Conservation (phyloP, 1,140 invertebrate genomes). For the Chironomus tepperi region DNA sequence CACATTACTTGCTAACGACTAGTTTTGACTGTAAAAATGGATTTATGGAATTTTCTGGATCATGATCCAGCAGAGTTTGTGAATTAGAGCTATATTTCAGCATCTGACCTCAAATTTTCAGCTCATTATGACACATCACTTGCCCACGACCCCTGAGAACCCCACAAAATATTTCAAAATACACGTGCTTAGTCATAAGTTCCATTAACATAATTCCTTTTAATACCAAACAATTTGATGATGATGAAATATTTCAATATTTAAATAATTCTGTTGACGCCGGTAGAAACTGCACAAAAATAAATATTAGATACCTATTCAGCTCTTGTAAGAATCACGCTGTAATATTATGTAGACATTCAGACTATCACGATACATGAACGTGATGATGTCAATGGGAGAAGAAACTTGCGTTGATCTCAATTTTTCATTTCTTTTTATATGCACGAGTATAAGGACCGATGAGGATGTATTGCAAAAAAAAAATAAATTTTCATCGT, state of each 20-base stretch:
- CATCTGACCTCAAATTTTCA: too few relatives aligned
- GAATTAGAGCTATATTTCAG: too few relatives aligned
- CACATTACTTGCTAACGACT: too few relatives aligned
- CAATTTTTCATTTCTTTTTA: too few relatives aligned
- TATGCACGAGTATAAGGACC: too few relatives aligned
- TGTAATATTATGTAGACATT: not conserved
- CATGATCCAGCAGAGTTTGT: too few relatives aligned
- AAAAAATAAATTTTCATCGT: not conserved
- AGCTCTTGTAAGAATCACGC: not conserved
- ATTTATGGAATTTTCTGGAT: too few relatives aligned
- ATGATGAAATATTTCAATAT: too few relatives aligned
- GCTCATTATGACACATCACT: too few relatives aligned
- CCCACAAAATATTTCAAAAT: not conserved
- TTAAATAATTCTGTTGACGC: not conserved
- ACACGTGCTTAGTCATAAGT: not conserved
- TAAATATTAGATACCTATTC: not conserved
- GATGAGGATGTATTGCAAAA: too few relatives aligned
- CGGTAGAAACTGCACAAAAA: not conserved
- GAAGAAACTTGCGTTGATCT: not conserved
- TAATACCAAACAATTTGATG: not conserved
- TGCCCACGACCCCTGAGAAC: too few relatives aligned
- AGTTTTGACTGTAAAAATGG: too few relatives aligned
- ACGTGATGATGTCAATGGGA: not conserved
- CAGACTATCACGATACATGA: not conserved
- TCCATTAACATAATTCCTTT: not conserved